These are phyloP conservation scores for Drosophila ogumai DNA, from an alignment of 1,140 invertebrate species.

Conservation along the genomic window DNA sequence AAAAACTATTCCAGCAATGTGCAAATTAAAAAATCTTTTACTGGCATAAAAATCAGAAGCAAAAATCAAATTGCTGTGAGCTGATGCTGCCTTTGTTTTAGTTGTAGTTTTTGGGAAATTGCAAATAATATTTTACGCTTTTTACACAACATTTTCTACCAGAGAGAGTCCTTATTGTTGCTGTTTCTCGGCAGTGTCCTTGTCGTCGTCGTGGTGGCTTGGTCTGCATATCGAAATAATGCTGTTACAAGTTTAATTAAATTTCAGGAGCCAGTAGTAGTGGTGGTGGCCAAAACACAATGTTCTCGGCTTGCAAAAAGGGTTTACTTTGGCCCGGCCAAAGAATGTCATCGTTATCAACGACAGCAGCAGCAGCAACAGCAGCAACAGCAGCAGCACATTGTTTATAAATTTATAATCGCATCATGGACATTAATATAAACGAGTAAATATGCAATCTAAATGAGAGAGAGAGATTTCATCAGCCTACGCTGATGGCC, in stretches of 20 bases:
- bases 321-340: conserved; percentile 19
- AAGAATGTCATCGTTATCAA: conserved; percentile 7
- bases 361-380: conserved; percentile 8
- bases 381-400: not conserved
- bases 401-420: conserved; percentile 14
- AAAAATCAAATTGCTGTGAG: conserved; percentile 21
- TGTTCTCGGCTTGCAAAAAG: conserved; percentile 5
- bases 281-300: conserved; percentile 32
- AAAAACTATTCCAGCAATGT: conserved; percentile 45
- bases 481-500: conserved; percentile 11
- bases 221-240: conserved; percentile 63
- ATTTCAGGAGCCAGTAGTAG: conserved; percentile 35
- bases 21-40: conserved; percentile 36
- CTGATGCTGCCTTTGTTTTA: conserved; percentile 8
- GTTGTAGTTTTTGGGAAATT: conserved; percentile 33
- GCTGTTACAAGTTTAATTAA: conserved; percentile 67
- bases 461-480: conserved; percentile 17
- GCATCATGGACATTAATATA: conserved; percentile 10
- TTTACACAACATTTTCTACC: conserved; percentile 61
- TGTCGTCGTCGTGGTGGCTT: conserved; percentile 29
- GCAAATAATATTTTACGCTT: conserved; percentile 61
- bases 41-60: conserved; percentile 19
- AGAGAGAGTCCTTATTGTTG: conserved; percentile 29
- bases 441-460: conserved; percentile 8
- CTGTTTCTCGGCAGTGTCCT: conserved; percentile 25